A percentile compares a stretch with the other conserved stretches of the same genome.
These are phyloP conservation scores for Luehdorfia chinensis DNA, from an alignment of 1,140 invertebrate genomes.

Conservation along the genomic window DNA sequence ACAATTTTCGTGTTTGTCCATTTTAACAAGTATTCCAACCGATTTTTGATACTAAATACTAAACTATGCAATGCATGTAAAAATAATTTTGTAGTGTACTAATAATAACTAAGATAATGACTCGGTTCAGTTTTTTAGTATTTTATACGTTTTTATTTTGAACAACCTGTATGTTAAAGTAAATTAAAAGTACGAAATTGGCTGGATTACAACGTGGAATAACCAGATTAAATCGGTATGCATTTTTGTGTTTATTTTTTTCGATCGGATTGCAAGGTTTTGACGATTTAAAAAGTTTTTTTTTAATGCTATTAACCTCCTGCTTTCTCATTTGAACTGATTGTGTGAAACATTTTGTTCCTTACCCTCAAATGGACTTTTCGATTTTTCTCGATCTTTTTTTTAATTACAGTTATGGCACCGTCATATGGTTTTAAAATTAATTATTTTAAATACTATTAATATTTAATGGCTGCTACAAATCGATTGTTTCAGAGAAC, in stretches of 20 bases:
- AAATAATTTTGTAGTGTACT: too few species aligned
- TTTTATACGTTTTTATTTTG: neutral
- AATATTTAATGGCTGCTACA: too few species aligned
- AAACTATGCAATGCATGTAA: too few species aligned
- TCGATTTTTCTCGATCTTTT: too few species aligned
- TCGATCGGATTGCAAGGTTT: conserved; percentile 20
- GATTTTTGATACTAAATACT: conserved; percentile 27
- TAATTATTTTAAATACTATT: too few species aligned
- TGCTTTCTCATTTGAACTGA: conserved; percentile 26
- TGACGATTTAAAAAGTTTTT: conserved; percentile 11
- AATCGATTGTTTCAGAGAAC: too few species aligned
- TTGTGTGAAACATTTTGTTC: conserved; percentile 27
- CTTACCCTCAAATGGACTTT: too few species aligned
- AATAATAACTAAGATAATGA: too few species aligned
- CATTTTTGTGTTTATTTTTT: conserved; percentile 17
- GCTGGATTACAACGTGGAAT: conserved; percentile 42
- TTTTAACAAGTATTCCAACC: conserved; percentile 38
- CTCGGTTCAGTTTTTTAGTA: too few species aligned
- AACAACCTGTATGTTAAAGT: conserved; percentile 5
- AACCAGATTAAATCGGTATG: conserved; percentile 32
- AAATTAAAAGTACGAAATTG: conserved; percentile 32
- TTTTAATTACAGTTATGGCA: too few species aligned
- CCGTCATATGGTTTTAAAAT: too few species aligned
- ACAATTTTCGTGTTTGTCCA: conserved; percentile 36
- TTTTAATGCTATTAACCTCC: conserved; percentile 16